Evolutionary conservation across 1,140 invertebrate genomes (phyloP).

Genomic region (Asbolus verrucosus): DNA sequence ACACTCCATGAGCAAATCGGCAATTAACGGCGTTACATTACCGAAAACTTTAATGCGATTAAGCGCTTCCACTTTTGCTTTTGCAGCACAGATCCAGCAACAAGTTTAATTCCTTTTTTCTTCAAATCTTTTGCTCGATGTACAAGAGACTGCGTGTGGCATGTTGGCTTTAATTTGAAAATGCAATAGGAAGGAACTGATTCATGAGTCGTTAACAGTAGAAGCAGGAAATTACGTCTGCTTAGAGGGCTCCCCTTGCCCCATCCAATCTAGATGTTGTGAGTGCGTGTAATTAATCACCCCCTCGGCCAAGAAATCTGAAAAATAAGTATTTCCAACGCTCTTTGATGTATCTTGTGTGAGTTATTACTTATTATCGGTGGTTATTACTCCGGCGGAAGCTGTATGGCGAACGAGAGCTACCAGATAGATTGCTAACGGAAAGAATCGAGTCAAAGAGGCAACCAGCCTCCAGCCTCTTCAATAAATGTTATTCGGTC

Average conservation of each 20-base stretch:
- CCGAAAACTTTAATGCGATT: constrained; percentile 30
- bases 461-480: not conserved
- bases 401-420: too few relatives aligned
- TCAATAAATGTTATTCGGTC: not conserved
- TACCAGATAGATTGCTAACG: too few relatives aligned
- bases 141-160: constrained; percentile 3
- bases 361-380: constrained; percentile 21
- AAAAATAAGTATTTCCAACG: constrained; percentile 41
- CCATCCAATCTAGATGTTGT: constrained; percentile 45
- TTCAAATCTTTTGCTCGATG: not conserved
- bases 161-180: constrained; percentile 51
- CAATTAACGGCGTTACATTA: constrained; percentile 32
- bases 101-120: constrained; percentile 29
- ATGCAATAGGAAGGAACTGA: constrained; percentile 56
- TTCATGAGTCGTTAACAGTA: constrained; percentile 49
- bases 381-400: constrained; percentile 3
- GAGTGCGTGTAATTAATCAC: constrained; percentile 54
- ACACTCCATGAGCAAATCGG: constrained; percentile 33
- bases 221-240: constrained; percentile 55
- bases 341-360: constrained; percentile 23
- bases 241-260: constrained; percentile 44
- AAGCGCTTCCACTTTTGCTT: constrained; percentile 18
- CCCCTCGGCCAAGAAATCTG: constrained; percentile 15
- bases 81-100: constrained; percentile 17
- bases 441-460: not conserved